Evolutionary conservation across 2,797 vertebrate species (phyloP), one percentile per base, ranked within the genome.

Genomic region (Cossypha dichroa): DNA sequence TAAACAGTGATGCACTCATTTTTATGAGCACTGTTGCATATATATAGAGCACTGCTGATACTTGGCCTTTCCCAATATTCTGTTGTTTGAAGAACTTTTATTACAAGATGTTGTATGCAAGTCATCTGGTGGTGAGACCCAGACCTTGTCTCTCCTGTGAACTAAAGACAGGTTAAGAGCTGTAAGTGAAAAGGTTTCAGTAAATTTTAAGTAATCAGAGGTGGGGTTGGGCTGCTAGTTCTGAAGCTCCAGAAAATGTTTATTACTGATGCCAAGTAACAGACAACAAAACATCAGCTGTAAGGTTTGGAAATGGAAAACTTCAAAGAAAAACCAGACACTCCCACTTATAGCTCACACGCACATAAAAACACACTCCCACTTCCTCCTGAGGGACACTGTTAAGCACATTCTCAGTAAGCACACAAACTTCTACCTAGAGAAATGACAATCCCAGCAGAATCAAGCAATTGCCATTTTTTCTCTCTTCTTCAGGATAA

Each of bases 61-160:
- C 41, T 13, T 74, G 49, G 36, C 38, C 52, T 82, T 83, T 75
- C 66, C 28, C 41, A 55, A n/a, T 60, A 60, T n/a, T 70, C n/a
- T 54, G 20, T 63, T 91, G 88, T 94, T 95, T 90, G 69, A 84
- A 70, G 26, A 86, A 62, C 54, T 62, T 96, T 94, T 91, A 94
- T 90, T 90, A 62, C 72, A 84, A 72, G 69, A 55, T 72, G 38
- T 83, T 12, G 9, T 4, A 45, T 4, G 10, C 55, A 45, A 64
- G 79, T 64, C 80, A 68, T 49, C 38, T 0, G 2, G 49, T 80
- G 46, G 43, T 28, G 66, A 91, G 76, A 64, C 38, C 11, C 34
- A 36, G 34, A 70, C 15, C 17, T 77, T 5, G 0, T 38, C 21
- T 85, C 56, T 74, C 11, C 52, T 26, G 19, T 1, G 13, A 83